Conservation (phyloP, 2,113 vertebrate species). For the Sylvilagus bachmani region DNA sequence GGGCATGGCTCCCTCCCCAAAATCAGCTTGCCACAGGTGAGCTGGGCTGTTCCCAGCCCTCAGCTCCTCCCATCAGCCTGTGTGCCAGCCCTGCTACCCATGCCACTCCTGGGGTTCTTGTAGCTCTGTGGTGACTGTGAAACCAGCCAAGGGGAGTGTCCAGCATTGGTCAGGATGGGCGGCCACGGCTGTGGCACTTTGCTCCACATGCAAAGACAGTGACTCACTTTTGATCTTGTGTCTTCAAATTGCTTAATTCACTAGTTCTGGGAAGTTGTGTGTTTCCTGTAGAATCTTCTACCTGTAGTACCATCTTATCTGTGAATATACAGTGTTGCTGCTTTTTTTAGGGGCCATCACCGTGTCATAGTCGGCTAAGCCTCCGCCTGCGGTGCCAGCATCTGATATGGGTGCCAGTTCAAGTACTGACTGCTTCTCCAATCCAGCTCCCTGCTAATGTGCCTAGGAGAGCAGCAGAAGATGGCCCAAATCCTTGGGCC, state of each 20-base stretch:
- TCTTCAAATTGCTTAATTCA: not conserved
- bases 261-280: not conserved
- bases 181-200: too few relatives aligned
- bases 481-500: too few relatives aligned
- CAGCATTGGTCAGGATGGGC: too few relatives aligned
- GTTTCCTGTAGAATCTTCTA: not conserved
- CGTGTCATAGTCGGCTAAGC: too few relatives aligned
- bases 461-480: too few relatives aligned
- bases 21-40: not conserved
- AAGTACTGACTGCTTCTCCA: too few relatives aligned
- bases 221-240: not conserved
- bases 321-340: not conserved
- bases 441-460: too few relatives aligned
- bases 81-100: not conserved
- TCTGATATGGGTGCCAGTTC: too few relatives aligned
- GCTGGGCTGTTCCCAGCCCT: not conserved
- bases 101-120: not conserved
- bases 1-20: not conserved
- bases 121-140: not conserved
- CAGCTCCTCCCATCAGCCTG: not conserved
- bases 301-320: not conserved
- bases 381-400: too few relatives aligned
- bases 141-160: not conserved
- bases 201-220: too few relatives aligned
- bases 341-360: too few relatives aligned